A percentile compares a stretch with the other conserved stretches of the same genome.
Evolutionary conservation across 2,888 invertebrate genomes (phyloP).

Genomic region (Allacma fusca): DNA sequence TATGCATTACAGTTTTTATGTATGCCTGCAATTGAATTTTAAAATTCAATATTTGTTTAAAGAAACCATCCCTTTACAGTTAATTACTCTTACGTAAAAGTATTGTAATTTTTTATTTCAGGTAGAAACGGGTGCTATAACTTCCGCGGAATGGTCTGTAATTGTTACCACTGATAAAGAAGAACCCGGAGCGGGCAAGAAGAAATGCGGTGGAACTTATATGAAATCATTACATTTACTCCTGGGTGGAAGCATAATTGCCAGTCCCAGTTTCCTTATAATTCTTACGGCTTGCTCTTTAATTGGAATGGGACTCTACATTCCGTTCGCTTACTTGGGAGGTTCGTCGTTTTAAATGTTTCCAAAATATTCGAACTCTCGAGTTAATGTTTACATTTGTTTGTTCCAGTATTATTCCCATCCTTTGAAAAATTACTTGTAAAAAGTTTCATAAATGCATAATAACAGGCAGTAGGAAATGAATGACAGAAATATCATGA

Average conservation of each 20-base stretch:
- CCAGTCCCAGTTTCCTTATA: slow-evolving; percentile 86
- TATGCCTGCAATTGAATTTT: too few species aligned
- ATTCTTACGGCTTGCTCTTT: slow-evolving; percentile 88
- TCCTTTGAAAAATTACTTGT: too few species aligned
- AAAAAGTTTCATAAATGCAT: too few species aligned
- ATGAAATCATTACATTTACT: slow-evolving; percentile 66
- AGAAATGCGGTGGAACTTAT: slow-evolving; percentile 60
- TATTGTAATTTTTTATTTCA: background rate
- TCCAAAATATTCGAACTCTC: too few species aligned
- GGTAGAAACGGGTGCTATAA: background rate
- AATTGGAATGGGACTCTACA: slow-evolving; percentile 95
- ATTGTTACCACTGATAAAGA: slow-evolving; percentile 1
- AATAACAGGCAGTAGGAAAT: too few species aligned
- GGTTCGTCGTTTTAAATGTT: background rate
- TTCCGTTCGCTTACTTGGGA: slow-evolving; percentile 83
- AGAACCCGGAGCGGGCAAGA: background rate
- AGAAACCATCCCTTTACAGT: too few species aligned
- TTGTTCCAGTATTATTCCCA: too few species aligned
- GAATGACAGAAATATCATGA: too few species aligned
- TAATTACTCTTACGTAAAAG: too few species aligned
- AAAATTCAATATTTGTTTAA: too few species aligned
- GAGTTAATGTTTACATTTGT: too few species aligned
- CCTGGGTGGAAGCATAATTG: slow-evolving; percentile 85
- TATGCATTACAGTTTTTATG: too few species aligned
- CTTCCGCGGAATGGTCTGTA: slow-evolving; percentile 31